Base-by-base conservation (phyloP, 1,140 invertebrate species). In the Heterodera carotae region DNA sequence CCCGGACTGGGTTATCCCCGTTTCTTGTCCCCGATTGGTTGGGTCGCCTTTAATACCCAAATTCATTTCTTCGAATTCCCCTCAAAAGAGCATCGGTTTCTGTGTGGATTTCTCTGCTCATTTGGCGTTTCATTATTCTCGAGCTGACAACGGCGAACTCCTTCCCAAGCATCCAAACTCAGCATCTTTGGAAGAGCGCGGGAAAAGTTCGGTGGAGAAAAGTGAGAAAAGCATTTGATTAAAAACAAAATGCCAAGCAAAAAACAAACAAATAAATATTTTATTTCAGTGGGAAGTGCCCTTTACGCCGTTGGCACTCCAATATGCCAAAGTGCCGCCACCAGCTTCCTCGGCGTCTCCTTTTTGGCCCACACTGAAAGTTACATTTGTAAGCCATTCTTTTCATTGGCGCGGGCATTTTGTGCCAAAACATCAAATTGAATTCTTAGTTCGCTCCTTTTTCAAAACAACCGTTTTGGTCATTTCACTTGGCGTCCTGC, bases 381-480 rank as follows among this genome's bases (percentile, higher is more conserved):
- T 80, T 98, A 97, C 85, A 95, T 98, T 33, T 66, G 62, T 66
- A 12, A 66, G 62, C 18, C 60, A 1, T 22, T 29, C 62, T n/a
- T 3, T 29, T 2, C 62, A 5, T 3, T 22, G n/a, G n/a, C n/a
- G n/a, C n/a, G n/a, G n/a, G n/a, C n/a, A n/a, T n/a, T n/a, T n/a
- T n/a, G n/a, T n/a, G n/a, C n/a, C 60, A 0, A 62, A 62, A 4
- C 36, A 43, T 43, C 39, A 7, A 43, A 43, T 43, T 43, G 12
- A 56, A 56, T 5, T 56, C 48, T 62, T 31, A 66, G 97, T 98
- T 88, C 90, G 94, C n/a, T 95, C 97, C 0, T 98, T 98, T 91
- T 97, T 98, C 89, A 98, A 97, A 89, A 97, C 97, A 91, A 94
- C 98, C 18, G 95, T 97, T 86, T 90, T 98, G 75, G 95, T 97